These are phyloP conservation scores for Gallinago undulata DNA, from an alignment of 2,113 vertebrate species.

Conservation along the genomic window DNA sequence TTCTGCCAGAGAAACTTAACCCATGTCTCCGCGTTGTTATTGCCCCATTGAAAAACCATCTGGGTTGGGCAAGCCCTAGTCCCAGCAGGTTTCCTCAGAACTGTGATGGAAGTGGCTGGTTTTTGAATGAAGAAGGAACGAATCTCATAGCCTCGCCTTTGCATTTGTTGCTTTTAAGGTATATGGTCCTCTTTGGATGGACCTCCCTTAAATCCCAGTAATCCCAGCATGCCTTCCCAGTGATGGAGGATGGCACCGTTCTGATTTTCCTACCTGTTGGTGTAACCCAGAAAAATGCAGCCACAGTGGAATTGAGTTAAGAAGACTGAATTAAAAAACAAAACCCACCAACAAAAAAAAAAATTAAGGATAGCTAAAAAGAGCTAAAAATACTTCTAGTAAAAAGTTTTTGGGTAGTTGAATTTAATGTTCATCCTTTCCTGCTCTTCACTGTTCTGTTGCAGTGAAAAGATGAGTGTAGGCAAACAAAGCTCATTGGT, in stretches of 20 bases:
- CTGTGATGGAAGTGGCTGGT: neutral
- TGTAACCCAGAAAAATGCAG: neutral
- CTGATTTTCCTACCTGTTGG: neutral
- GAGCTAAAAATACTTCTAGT: neutral
- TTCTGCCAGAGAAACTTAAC: neutral
- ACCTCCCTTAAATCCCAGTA: neutral
- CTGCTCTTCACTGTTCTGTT: neutral
- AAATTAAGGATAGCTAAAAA: neutral
- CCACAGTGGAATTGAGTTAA: neutral
- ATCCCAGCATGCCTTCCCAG: neutral
- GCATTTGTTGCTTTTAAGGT: neutral
- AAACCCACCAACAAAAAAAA: no score
- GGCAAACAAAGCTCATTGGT: neutral
- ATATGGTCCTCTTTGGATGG: neutral
- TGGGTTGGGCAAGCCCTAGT: neutral
- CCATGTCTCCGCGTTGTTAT: neutral
- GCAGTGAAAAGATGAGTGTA: neutral
- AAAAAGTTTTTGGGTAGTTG: neutral
- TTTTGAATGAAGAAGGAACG: neutral
- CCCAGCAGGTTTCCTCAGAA: neutral
- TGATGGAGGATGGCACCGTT: neutral
- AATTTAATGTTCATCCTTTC: neutral
- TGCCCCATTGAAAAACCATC: neutral
- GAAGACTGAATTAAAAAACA: neutral
- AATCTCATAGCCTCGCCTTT: neutral